Conservation (phyloP, 2,113 vertebrate species). For the Paramormyrops kingsleyae region DNA sequence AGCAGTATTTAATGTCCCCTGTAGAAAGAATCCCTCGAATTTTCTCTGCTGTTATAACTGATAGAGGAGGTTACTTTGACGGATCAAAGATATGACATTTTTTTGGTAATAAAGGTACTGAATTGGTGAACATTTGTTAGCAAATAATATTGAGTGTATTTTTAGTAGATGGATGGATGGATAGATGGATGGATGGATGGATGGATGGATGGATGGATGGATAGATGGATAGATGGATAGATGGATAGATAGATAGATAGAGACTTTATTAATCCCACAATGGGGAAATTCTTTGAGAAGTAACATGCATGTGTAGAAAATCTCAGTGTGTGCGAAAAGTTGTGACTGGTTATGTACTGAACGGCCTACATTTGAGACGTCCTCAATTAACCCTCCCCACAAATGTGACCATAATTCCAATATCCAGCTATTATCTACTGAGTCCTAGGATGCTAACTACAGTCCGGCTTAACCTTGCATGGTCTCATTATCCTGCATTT, state of each 20-base stretch:
- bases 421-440: background rate
- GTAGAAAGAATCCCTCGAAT: background rate
- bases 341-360: background rate
- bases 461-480: background rate
- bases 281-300: too few relatives aligned
- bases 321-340: background rate
- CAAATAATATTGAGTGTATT: background rate
- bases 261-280: too few relatives aligned
- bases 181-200: too few relatives aligned
- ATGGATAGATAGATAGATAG: too few relatives aligned
- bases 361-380: background rate
- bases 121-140: background rate
- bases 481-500: background rate
- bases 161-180: too few relatives aligned
- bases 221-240: too few relatives aligned
- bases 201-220: too few relatives aligned
- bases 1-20: background rate
- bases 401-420: background rate
- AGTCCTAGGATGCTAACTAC: background rate
- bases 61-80: background rate
- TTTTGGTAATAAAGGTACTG: background rate
- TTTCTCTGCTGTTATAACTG: background rate
- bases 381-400: background rate
- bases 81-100: background rate
- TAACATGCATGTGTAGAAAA: background rate